Evolutionary conservation across 1,140 invertebrate species (phyloP), one percentile per base, ranked within the genome.

Genomic region (Drosophila erecta): DNA sequence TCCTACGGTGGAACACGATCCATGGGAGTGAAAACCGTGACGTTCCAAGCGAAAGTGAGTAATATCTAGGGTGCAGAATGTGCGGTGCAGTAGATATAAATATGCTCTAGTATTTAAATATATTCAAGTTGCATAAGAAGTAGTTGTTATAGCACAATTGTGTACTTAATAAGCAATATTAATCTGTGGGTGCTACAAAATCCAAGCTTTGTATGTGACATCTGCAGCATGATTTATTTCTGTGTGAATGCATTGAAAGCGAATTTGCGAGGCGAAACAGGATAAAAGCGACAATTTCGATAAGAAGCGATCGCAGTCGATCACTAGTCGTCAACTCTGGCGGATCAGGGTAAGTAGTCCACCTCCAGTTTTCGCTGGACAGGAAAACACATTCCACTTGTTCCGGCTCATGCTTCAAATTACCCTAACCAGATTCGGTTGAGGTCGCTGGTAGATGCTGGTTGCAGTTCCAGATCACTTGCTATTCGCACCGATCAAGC

Each of bases 401-500:
- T 46, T 55, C 38, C 33, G 43, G 43, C 47, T 35, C 43, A 64
- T 57, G 66, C 69, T 67, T 65, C 30, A 20, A 65, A 49, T 70
- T 56, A 47, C 66, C 24, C 12, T 11, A 22, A 61, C 22, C 56
- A 47, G 61, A 38, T 62, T 38, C 14, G 46, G 22, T n/a, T 15
- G 24, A 46, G 49, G 24, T 33, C 24, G 65, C 15, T 8, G 12
- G 11, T 22, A 20, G 41, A 17, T 20, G 41, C 41, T 20, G 33
- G 51, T 22, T 75, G 60, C 53, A 76, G 59, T 75, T 75, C 55
- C 53, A 66, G 67, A 71, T 70, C 67, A 49, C 57, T 71, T 71
- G 43, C n/a, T 57, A 71, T 70, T 50, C 66, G 66, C 49, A 30
- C 43, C 43, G 43, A 87, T 83, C 61, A 70, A 77, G 61, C 69